These are phyloP conservation scores for Cyaniris semiargus DNA, from an alignment of 2,888 invertebrate genomes.

Conservation along the genomic window DNA sequence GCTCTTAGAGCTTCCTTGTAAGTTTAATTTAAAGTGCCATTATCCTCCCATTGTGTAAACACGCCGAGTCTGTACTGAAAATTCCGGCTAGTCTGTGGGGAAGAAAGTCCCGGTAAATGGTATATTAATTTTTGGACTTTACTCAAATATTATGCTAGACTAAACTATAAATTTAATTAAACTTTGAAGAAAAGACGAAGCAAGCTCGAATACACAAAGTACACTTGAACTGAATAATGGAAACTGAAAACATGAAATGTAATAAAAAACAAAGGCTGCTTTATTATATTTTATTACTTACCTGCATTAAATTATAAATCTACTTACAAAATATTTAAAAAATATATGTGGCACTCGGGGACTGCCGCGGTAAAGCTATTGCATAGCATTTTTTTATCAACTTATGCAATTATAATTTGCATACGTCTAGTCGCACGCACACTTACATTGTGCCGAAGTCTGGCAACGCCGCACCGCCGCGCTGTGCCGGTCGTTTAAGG, in stretches of 20 bases:
- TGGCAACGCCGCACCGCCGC: too few relatives aligned
- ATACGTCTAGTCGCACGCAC: too few relatives aligned
- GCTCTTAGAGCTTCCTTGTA: slow-evolving; percentile 7
- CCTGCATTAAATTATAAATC: too few relatives aligned
- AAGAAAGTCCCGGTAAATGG: not conserved
- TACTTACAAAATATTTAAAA: not conserved
- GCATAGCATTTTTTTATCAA: too few relatives aligned
- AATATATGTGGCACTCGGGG: too few relatives aligned
- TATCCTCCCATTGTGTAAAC: slow-evolving; percentile 9
- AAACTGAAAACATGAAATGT: not conserved
- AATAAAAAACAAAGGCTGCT: not conserved
- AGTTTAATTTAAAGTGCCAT: slow-evolving; percentile 22
- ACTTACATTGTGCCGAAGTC: too few relatives aligned
- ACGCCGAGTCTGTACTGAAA: slow-evolving; percentile 8
- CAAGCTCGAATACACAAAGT: not conserved
- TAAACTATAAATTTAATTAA: slow-evolving; percentile 8
- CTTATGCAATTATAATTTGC: too few relatives aligned
- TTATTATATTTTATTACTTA: not conserved
- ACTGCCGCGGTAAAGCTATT: too few relatives aligned
- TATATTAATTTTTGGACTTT: slow-evolving; percentile 8
- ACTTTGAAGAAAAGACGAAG: slow-evolving; percentile 1
- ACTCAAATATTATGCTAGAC: slow-evolving; percentile 14
- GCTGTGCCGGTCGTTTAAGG: too few relatives aligned
- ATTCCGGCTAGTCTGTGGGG: not conserved
- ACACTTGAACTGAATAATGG: not conserved